Conservation (phyloP, 2,888 invertebrate species). For the Eumacrocentrus americanus region DNA sequence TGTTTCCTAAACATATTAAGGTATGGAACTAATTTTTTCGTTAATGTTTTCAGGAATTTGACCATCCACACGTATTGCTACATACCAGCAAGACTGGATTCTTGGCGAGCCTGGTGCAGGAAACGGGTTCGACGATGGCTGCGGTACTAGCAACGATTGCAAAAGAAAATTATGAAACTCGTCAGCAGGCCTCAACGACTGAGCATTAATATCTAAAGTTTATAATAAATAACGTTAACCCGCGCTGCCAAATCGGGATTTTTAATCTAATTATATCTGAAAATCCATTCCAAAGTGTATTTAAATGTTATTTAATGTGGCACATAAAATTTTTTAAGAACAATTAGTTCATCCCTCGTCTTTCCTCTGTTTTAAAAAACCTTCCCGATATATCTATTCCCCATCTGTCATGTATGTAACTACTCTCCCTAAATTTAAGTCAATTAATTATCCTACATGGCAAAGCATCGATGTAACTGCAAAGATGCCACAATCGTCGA, state of each 20-base stretch:
- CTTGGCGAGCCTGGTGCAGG: conserved; percentile 68
- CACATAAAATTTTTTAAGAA: too few relatives aligned
- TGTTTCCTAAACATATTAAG: neutral
- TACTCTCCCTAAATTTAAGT: neutral
- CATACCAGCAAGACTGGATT: conserved; percentile 63
- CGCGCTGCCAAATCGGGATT: too few relatives aligned
- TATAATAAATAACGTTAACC: neutral
- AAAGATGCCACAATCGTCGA: conserved; percentile 45
- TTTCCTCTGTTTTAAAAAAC: too few relatives aligned
- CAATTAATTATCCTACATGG: conserved; percentile 26
- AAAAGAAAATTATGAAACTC: conserved; percentile 59
- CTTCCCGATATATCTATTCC: too few relatives aligned
- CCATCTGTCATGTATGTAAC: neutral
- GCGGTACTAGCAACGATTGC: conserved; percentile 70
- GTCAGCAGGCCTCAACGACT: conserved; percentile 28
- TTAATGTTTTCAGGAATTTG: conserved; percentile 67
- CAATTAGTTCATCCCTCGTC: neutral
- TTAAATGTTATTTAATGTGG: too few relatives aligned
- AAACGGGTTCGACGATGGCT: conserved; percentile 72
- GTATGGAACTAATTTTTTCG: neutral
- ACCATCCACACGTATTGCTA: conserved; percentile 70
- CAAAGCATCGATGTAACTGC: conserved; percentile 38
- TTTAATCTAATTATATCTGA: too few relatives aligned
- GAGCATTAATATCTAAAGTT: conserved; percentile 16
- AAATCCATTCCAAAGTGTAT: too few relatives aligned